Conservation (phyloP, 2,113 vertebrate genomes). For the Pycnonotus jocosus region DNA sequence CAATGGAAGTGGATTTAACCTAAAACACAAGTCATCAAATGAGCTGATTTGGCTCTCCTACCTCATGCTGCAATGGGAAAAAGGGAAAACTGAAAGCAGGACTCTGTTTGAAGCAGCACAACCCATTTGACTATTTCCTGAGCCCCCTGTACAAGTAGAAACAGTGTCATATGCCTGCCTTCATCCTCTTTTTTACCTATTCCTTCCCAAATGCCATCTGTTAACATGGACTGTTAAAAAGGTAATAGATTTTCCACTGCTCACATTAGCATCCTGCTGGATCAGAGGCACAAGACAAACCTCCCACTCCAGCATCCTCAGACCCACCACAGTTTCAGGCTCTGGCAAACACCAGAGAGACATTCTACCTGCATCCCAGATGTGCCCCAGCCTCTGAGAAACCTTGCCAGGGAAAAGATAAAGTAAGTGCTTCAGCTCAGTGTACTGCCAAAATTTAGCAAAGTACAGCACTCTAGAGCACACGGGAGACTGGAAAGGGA, state of each 20-base stretch:
- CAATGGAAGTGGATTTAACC: neutral
- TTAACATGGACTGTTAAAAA: neutral
- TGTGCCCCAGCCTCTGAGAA: neutral
- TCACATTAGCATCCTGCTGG: neutral
- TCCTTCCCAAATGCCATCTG: neutral
- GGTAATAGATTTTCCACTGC: neutral
- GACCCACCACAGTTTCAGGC: neutral
- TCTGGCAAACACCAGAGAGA: neutral
- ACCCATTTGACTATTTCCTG: neutral
- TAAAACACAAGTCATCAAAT: accelerated
- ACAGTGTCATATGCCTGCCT: accelerated
- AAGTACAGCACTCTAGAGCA: neutral
- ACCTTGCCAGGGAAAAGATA: neutral
- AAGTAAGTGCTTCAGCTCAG: neutral
- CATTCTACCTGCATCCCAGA: neutral
- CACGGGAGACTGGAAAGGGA: neutral
- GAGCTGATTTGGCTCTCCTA: neutral
- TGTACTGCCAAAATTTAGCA: neutral
- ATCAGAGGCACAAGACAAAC: neutral
- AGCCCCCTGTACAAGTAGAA: neutral
- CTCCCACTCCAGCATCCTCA: neutral
- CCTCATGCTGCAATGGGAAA: neutral
- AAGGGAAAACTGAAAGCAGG: neutral
- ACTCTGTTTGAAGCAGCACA: neutral
- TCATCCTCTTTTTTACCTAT: neutral